phyloP scores from a whole-genome alignment of 2,888 invertebrate species.

The Philonicus albiceps region DNA sequence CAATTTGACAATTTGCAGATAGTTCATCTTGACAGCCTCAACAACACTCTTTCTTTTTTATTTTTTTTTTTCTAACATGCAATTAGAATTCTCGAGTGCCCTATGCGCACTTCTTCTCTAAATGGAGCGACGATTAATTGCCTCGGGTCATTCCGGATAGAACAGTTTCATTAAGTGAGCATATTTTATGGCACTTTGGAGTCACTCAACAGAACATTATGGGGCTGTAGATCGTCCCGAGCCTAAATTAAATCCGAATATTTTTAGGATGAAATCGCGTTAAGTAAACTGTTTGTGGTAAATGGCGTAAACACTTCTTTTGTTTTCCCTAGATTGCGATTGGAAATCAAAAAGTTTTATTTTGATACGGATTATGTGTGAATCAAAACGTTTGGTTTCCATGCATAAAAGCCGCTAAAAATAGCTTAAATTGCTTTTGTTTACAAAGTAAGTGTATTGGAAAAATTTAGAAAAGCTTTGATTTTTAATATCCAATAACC shows the following conservation, averaged over 20 bases:
- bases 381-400: neutral
- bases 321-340: neutral
- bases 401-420: neutral
- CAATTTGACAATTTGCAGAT: constrained; percentile 31
- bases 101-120: neutral
- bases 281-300: neutral
- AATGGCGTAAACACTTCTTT: neutral
- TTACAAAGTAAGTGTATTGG: neutral
- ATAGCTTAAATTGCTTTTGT: neutral
- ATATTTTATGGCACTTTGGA: neutral
- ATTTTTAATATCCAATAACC: neutral
- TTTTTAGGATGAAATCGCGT: neutral
- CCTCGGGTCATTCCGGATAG: constrained; percentile 10
- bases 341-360: neutral
- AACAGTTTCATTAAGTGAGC: constrained; percentile 32
- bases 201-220: neutral
- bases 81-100: constrained; percentile 30
- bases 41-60: neutral
- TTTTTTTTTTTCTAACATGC: neutral
- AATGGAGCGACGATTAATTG: neutral
- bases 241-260: neutral
- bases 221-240: neutral
- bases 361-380: neutral
- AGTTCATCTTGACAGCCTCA: neutral
- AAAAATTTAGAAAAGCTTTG: neutral